Evolutionary conservation across 2,888 invertebrate species (phyloP), one percentile per base, ranked within the genome.

Genomic region (Taenaris catops): DNA sequence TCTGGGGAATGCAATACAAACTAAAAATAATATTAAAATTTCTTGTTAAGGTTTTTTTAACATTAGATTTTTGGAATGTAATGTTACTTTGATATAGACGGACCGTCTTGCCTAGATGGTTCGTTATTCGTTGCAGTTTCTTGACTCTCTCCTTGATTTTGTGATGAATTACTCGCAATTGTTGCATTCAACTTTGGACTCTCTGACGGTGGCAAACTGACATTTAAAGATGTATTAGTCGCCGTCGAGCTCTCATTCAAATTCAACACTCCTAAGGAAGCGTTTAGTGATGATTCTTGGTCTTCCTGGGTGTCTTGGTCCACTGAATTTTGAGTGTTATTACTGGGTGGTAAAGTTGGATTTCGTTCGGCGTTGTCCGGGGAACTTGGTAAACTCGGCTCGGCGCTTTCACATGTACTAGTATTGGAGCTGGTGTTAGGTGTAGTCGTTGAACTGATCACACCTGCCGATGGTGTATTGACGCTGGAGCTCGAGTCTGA

Each of bases 331-430:
- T 56, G 63, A 23, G 51, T 47, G 38, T 58, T 56, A 20, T 54
- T 55, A 0, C 44, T 32, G 0, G 49, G 46, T 4, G 51, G 38
- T 12, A 65, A 56, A 7, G 71, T 63, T 3, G 64, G 46, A 28
- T 67, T 72, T 44, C 65, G 50, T 1, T 72, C 69, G n/a, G 67
- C 62, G 19, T 71, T 73, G 8, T 84, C 90, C 0, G 91, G 91
- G 0, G 91, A 91, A 25, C 91, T 90, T 0, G 94, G 94, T 34
- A 94, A 89, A 46, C 92, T 92, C 0, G 94, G 92, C 14, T 93
- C 91, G 3, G 91, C 91, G 57, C 92, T 92, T 21, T 81, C 84
- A 8, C 93, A 92, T 10, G 92, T 92, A 53, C 92, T 93, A 0
- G 91, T 91, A 42, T 91, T 89, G 0, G 92, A 91, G 32, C 92